Base-by-base conservation (phyloP, 2,113 vertebrate species). In the Haemorhous mexicanus region DNA sequence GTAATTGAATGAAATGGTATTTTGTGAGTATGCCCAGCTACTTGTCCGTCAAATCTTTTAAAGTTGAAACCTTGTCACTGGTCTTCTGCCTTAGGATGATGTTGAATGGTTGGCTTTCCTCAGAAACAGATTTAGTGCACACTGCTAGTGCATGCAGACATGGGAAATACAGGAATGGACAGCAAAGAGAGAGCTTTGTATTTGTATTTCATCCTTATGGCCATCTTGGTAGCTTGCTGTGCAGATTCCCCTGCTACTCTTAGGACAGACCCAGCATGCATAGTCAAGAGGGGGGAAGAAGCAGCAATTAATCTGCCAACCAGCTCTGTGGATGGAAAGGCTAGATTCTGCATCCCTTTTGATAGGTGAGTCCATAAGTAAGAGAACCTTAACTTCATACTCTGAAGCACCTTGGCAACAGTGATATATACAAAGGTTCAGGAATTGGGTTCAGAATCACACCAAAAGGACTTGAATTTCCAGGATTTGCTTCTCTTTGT, bases 321-420 rank as follows among this genome's bases (percentile, higher is more conserved):
- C 33, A 83, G 30, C 26, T 70, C 43, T 20, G 15, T 10, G 20
- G 43, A 50, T 13, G 7, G 19, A 50, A 50, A 67, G 15, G 17
- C 6, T 32, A 13, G 26, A 66, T 52, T 77, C 50, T 58, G n/a
- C 17, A 55, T 9, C 10, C 1, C 4, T 46, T 27, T 20, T 8
- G 4, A 4, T 4, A 53, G 44, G 13, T 2, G 6, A 62, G 22
- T 16, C 13, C 13, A 0, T 8, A 32, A 73, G 39, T 1, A 5
- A 73, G 9, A 9, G 37, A 80, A 74, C 9, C 41, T 47, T 28
- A 80, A 0, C 26, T 70, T 74, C 5, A 33, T 11, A 62, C 3
- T 15, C 16, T 39, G 22, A 76, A 76, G 6, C 14, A 73, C 23
- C 20, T 24, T 24, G 16, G 46, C 6, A 72, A 35, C 5, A 68